These are phyloP conservation scores for Radopholus similis DNA, from an alignment of 1,140 invertebrate species.

Conservation along the genomic window DNA sequence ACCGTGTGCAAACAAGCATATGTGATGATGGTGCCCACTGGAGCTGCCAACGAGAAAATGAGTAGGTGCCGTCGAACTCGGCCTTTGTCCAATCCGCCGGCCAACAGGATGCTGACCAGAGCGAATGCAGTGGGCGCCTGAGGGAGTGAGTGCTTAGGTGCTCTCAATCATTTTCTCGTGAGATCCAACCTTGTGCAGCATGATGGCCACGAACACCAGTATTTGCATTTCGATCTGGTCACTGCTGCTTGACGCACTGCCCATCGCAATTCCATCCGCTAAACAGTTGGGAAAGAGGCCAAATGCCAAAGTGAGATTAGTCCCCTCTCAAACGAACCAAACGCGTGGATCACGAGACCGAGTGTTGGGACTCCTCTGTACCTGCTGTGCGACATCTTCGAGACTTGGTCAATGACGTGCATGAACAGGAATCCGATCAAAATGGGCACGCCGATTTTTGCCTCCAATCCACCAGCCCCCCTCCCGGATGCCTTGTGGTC, in stretches of 20 bases:
- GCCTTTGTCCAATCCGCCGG: slow-evolving; percentile 84
- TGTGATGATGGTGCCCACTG: slow-evolving; percentile 80
- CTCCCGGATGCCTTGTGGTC: too few species aligned
- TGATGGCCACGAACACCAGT: slow-evolving; percentile 88
- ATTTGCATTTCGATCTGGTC: slow-evolving; percentile 91
- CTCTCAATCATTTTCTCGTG: too few species aligned
- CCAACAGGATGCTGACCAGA: slow-evolving; percentile 88
- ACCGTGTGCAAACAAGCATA: slow-evolving; percentile 68
- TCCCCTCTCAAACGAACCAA: slow-evolving; percentile 64
- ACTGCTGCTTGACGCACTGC: slow-evolving; percentile 82
- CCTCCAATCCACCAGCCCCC: too few species aligned
- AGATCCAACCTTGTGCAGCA: slow-evolving; percentile 83
- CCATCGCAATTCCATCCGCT: slow-evolving; percentile 93
- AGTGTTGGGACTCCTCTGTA: slow-evolving; percentile 83
- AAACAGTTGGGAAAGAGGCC: background rate
- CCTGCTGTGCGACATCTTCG: slow-evolving; percentile 61
- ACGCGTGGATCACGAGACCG: slow-evolving; percentile 92
- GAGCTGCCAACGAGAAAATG: slow-evolving; percentile 89
- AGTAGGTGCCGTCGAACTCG: slow-evolving; percentile 81
- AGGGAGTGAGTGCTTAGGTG: background rate
- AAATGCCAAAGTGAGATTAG: background rate
- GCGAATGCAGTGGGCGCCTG: slow-evolving; percentile 97
- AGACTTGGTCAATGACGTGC: slow-evolving; percentile 77
- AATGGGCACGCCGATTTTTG: slow-evolving; percentile 70
- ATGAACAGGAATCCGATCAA: slow-evolving; percentile 92